Conservation (phyloP, 2,888 invertebrate genomes). For the Meteorus cinctellus region DNA sequence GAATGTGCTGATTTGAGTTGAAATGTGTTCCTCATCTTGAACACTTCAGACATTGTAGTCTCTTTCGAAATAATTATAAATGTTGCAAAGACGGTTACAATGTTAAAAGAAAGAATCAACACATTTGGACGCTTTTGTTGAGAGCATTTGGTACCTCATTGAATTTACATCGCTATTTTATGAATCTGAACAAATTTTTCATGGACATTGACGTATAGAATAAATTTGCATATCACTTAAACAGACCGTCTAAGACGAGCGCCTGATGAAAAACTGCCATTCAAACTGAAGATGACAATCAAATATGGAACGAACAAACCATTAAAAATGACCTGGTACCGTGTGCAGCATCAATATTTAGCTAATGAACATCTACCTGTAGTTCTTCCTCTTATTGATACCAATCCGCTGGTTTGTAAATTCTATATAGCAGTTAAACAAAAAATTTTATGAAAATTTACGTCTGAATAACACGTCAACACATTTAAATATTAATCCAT, state of each 20-base stretch:
- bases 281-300: background rate
- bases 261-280: background rate
- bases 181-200: background rate
- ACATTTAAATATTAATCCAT: too few relatives aligned
- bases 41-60: too few relatives aligned
- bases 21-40: too few relatives aligned
- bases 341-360: background rate
- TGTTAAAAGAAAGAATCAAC: too few relatives aligned
- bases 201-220: background rate
- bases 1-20: too few relatives aligned
- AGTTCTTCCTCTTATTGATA: background rate
- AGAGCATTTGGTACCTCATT: background rate
- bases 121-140: background rate
- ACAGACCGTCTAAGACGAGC: background rate
- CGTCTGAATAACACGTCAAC: too few relatives aligned
- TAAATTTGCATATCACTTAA: background rate
- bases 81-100: too few relatives aligned
- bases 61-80: too few relatives aligned
- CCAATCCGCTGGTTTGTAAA: background rate
- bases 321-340: background rate
- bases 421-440: background rate
- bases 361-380: background rate
- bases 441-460: too few relatives aligned
- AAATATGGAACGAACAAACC: background rate
- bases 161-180: background rate